Evolutionary conservation across 2,888 invertebrate species (phyloP).

Genomic region (Eristalinus aeneus): DNA sequence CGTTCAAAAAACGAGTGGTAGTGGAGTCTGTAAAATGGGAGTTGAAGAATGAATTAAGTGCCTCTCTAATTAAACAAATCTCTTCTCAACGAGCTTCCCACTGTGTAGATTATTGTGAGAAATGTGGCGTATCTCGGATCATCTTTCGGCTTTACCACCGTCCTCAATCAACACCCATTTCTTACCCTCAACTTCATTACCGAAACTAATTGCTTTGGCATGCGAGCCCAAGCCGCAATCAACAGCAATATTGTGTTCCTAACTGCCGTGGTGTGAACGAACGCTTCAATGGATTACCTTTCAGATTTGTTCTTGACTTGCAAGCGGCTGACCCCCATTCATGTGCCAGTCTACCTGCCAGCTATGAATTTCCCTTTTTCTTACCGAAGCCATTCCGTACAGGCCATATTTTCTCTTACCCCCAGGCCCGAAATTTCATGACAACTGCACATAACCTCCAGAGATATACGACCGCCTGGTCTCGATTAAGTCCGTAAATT

Average conservation of each 20-base stretch:
- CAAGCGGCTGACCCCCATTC: neutral
- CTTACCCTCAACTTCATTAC: neutral
- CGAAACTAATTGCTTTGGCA: neutral
- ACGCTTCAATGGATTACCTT: neutral
- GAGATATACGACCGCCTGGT: constrained; percentile 26
- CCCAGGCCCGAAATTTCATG: constrained; percentile 20
- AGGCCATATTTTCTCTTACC: neutral
- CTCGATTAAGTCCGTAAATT: constrained; percentile 56
- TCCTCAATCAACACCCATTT: too few species aligned
- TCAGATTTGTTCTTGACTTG: neutral
- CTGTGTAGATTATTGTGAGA: too few species aligned
- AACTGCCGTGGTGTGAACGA: neutral
- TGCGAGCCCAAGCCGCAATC: neutral
- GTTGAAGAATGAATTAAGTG: too few species aligned
- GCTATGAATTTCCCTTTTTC: neutral
- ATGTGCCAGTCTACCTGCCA: neutral
- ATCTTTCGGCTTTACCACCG: too few species aligned
- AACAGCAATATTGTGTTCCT: neutral
- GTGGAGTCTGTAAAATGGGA: too few species aligned
- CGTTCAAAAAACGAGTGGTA: too few species aligned
- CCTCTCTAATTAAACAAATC: too few species aligned
- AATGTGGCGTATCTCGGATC: too few species aligned
- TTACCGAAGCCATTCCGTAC: neutral
- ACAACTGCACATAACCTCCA: constrained; percentile 34
- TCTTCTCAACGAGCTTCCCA: too few species aligned